Evolutionary conservation across 2,113 vertebrate species (phyloP), one percentile per base, ranked within the genome.

Genomic region (Octodon degus): DNA sequence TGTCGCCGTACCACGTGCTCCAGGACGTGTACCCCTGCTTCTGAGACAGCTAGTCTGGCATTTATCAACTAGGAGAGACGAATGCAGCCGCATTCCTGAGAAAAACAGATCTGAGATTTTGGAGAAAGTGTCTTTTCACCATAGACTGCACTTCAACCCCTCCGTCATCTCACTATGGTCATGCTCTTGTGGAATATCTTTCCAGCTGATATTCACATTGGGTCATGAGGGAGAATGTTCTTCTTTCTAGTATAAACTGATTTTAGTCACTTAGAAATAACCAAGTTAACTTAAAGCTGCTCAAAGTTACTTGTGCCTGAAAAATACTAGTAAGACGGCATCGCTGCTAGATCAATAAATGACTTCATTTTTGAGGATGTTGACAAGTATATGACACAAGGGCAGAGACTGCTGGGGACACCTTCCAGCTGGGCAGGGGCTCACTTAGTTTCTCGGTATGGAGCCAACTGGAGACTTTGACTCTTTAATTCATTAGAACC

Each of bases 211-310:
- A n/a, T 53, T 63, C 32, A n/a, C n/a, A n/a, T 53, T 53, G 9
- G 1, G 70, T n/a, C 24, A 68, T 53, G 53, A 86, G 53, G 19
- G 32, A 25, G 47, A 86, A 70, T 58, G 80, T 40, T 91, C 25
- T 88, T 19, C 34, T 85, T 94, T 62, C 25, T 87, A 85, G 32
- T 40, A 95, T 65, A 60, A 62, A 50, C 8, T 70, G 50, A 6
- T 65, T 89, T 89, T 58, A 67, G 37, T 53, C n/a, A 53, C 17
- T 74, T 34, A 74, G n/a, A 90, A 96, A 80, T 89, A 81, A 72
- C 40, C 16, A 81, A 83, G 13, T 47, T 58, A 16, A 63, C 14
- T 47, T 30, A 40, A 40, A 88, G 53, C 67, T 53, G 32, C 20
- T 67, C 65, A 81, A 86, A 93, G 79, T 62, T 86, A 81, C 30